phyloP scores from a whole-genome alignment of 2,797 vertebrate genomes.

The Onychomys torridus region DNA sequence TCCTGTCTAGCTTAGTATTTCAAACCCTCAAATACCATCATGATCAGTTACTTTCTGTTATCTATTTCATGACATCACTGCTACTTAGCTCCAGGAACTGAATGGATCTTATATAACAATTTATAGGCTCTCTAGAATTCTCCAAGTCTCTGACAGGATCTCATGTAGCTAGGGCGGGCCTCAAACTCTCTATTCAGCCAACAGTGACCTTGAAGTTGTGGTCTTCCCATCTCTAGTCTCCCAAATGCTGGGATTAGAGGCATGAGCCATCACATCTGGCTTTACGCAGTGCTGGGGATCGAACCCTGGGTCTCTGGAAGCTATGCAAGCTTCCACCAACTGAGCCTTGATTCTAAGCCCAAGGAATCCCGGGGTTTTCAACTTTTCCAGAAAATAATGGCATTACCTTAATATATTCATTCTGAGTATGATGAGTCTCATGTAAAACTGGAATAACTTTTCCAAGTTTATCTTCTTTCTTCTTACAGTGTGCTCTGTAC shows the following conservation, averaged over 20 bases:
- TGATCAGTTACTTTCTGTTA: not conserved
- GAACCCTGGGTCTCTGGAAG: not conserved
- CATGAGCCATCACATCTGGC: not conserved
- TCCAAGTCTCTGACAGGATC: not conserved
- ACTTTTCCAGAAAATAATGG: not conserved
- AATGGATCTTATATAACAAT: not conserved
- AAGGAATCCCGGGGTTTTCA: constrained; percentile 7
- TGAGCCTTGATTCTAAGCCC: not conserved
- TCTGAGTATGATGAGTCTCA: constrained; percentile 85
- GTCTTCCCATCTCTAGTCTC: not conserved
- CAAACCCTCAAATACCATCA: not conserved
- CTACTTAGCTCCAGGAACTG: not conserved
- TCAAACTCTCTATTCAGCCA: not conserved
- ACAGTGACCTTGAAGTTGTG: not conserved
- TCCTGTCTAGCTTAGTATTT: not conserved
- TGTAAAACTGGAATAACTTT: constrained; percentile 74
- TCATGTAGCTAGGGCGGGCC: not conserved
- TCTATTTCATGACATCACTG: not conserved
- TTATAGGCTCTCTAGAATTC: not conserved
- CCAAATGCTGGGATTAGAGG: not conserved
- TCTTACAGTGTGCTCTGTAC: constrained; percentile 86
- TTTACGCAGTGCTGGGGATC: not conserved
- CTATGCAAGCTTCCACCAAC: not conserved
- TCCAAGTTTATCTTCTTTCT: constrained; percentile 70
- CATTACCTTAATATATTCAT: constrained; percentile 92